Conservation (phyloP, 2,888 invertebrate genomes). For the Troides aeacus region DNA sequence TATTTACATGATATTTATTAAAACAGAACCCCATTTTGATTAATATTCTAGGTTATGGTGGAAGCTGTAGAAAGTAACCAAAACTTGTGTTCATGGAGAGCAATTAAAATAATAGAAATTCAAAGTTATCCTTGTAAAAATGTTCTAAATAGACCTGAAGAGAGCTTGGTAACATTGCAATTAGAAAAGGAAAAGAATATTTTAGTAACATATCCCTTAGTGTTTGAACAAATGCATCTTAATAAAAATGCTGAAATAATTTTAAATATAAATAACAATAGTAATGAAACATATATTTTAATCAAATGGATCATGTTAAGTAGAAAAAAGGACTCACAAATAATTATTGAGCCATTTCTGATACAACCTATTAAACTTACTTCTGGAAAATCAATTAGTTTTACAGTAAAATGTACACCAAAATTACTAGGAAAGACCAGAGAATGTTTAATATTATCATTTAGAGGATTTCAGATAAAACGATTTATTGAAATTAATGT, state of each 20-base stretch:
- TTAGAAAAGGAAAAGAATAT: slow-evolving; percentile 75
- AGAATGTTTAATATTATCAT: slow-evolving; percentile 82
- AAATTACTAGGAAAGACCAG: slow-evolving; percentile 81
- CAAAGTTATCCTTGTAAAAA: slow-evolving; percentile 52
- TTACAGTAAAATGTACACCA: slow-evolving; percentile 75
- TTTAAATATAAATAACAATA: slow-evolving; percentile 66
- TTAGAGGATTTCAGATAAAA: slow-evolving; percentile 81
- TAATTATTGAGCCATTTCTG: slow-evolving; percentile 64
- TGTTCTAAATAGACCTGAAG: slow-evolving; percentile 28
- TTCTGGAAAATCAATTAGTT: slow-evolving; percentile 61
- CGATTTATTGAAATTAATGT: slow-evolving; percentile 80
- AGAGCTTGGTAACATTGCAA: slow-evolving; percentile 47
- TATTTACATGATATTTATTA: background rate
- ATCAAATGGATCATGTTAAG: slow-evolving; percentile 74
- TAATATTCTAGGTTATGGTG: slow-evolving; percentile 68
- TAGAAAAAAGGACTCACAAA: slow-evolving; percentile 75
- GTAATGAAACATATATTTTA: slow-evolving; percentile 63
- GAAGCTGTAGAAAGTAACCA: slow-evolving; percentile 88
- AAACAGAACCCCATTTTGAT: background rate
- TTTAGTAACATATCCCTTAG: slow-evolving; percentile 73
- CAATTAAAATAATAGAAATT: slow-evolving; percentile 62
- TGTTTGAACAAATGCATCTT: slow-evolving; percentile 69
- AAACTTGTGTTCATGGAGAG: slow-evolving; percentile 80
- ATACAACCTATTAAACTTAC: slow-evolving; percentile 55
- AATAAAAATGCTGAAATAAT: slow-evolving; percentile 43